A percentile compares a stretch with the other conserved stretches of the same genome.
phyloP scores from a whole-genome alignment of 2,113 vertebrate genomes.

The Megaptera novaeangliae region DNA sequence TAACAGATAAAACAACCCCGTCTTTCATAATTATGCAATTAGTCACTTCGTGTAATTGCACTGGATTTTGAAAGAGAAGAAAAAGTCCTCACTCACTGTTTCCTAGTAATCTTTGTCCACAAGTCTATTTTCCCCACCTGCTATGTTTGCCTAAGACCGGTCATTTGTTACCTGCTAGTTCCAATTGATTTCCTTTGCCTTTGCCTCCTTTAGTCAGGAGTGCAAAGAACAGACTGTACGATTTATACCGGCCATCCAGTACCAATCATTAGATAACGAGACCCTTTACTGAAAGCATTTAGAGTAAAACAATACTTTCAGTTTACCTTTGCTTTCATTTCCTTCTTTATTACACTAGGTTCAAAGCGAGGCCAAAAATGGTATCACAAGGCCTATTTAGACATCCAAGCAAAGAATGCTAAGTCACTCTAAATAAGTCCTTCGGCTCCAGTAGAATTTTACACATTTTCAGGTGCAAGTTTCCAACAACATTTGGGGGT shows the following conservation, averaged over 20 bases:
- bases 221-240: constrained; percentile 78
- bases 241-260: constrained; percentile 85
- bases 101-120: constrained; percentile 75
- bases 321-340: constrained; percentile 84
- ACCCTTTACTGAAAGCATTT: constrained; percentile 85
- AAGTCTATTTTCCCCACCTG: constrained; percentile 78
- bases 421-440: constrained; percentile 71
- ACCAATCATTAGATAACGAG: constrained; percentile 89
- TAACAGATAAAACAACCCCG: not conserved
- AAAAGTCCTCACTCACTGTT: constrained; percentile 58
- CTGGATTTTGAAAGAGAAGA: constrained; percentile 46
- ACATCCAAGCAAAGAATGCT: constrained; percentile 72
- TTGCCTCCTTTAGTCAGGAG: constrained; percentile 76
- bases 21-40: not conserved
- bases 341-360: constrained; percentile 82
- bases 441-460: constrained; percentile 36
- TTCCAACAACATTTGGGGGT: constrained; percentile 50
- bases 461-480: constrained; percentile 41
- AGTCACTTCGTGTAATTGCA: constrained; percentile 23
- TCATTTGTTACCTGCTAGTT: constrained; percentile 88
- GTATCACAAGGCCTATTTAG: constrained; percentile 75
- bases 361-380: constrained; percentile 81
- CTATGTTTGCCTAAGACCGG: constrained; percentile 81
- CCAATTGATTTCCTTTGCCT: constrained; percentile 88
- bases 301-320: constrained; percentile 86